A percentile compares a stretch with the other conserved stretches of the same genome.
phyloP scores from a whole-genome alignment of 2,888 invertebrate species.

The Eulithis prunata region DNA sequence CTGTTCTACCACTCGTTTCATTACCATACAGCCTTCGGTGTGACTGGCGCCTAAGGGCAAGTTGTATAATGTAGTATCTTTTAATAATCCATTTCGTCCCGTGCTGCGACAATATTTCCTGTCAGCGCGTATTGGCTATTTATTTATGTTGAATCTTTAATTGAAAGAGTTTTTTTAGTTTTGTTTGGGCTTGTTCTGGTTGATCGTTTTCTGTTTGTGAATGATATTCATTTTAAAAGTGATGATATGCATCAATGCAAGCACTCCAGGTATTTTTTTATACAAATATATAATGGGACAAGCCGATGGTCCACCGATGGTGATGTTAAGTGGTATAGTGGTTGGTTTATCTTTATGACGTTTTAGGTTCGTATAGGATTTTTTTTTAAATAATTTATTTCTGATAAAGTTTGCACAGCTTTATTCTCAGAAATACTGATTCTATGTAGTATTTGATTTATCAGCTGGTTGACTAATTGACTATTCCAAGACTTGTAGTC shows the following conservation, averaged over 20 bases:
- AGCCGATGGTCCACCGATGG: no score
- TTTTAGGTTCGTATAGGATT: no score
- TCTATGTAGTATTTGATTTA: no score
- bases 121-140: conserved; percentile 53
- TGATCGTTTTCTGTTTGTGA: conserved; percentile 1
- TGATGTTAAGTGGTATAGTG: neutral
- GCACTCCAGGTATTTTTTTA: neutral
- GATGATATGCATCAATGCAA: neutral
- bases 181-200: conserved; percentile 18
- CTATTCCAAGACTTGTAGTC: no score
- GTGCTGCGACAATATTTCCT: conserved; percentile 67
- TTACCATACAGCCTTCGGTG: conserved; percentile 19
- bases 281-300: no score
- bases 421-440: no score
- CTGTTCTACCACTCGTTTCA: neutral
- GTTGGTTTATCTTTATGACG: no score
- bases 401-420: no score
- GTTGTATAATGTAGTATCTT: conserved; percentile 60
- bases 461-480: no score
- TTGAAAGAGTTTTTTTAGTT: conserved; percentile 52
- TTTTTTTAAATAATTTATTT: no score
- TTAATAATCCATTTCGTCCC: conserved; percentile 64
- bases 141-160: conserved; percentile 59
- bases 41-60: conserved; percentile 11
- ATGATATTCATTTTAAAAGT: neutral